Percentiles rank a stretch among this genome's conserved stretches.
phyloP scores from a whole-genome alignment of 2,797 vertebrate species.

The Sparus aurata region DNA sequence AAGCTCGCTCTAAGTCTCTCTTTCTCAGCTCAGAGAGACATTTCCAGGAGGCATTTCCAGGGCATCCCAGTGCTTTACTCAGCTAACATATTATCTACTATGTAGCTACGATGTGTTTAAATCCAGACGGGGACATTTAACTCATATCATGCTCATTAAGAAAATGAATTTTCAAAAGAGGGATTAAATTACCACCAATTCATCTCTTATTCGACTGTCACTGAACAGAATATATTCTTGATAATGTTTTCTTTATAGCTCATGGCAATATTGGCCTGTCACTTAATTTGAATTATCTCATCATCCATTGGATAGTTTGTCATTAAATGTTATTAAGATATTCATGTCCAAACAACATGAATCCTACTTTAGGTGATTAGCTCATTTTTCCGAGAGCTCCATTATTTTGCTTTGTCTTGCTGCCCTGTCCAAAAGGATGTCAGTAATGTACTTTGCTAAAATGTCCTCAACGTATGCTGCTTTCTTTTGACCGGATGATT shows the following conservation, averaged over 20 bases:
- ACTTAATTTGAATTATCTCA: background rate
- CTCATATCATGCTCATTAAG: conserved; percentile 3
- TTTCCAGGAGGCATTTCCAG: conserved; percentile 31
- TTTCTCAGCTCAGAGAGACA: conserved; percentile 20
- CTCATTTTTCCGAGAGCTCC: background rate
- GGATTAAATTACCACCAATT: conserved; percentile 4
- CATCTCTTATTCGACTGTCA: background rate
- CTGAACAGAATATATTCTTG: background rate
- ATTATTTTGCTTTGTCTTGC: too few species aligned
- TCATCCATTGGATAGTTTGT: background rate
- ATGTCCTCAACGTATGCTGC: too few species aligned
- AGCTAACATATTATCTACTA: conserved; percentile 19
- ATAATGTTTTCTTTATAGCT: background rate
- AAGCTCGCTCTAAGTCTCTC: conserved; percentile 16
- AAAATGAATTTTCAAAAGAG: background rate
- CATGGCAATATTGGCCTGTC: background rate
- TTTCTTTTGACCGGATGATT: too few species aligned
- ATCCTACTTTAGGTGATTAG: background rate
- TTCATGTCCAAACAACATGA: background rate
- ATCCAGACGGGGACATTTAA: background rate
- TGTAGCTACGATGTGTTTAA: conserved; percentile 18
- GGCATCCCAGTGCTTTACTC: background rate
- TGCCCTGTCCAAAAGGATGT: too few species aligned
- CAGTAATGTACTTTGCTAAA: too few species aligned
- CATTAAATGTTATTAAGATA: background rate